Conservation (phyloP, 2,797 vertebrate genomes). For the Tarsius wallacei region DNA sequence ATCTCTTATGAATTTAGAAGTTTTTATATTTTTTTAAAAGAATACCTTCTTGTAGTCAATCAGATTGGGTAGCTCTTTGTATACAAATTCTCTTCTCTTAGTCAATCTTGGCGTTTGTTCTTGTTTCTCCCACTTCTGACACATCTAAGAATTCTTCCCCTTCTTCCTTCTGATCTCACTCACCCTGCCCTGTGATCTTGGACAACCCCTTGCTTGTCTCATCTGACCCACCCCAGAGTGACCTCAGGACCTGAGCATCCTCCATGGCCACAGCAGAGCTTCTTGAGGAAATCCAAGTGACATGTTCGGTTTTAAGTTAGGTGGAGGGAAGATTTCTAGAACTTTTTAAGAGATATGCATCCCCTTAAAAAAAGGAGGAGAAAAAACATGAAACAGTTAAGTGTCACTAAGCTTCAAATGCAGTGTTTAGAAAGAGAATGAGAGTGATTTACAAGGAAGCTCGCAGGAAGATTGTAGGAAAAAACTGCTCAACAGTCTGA, state of each 20-base stretch:
- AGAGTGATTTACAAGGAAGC: not conserved
- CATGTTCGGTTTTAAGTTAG: not conserved
- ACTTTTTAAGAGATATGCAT: not conserved
- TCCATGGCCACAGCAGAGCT: rapidly evolving
- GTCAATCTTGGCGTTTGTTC: not conserved
- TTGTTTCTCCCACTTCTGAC: not conserved
- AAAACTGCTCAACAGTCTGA: not conserved
- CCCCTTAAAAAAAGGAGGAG: not conserved
- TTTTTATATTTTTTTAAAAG: not conserved
- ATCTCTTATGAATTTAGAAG: not conserved
- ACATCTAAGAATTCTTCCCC: not conserved
- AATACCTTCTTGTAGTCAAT: not conserved
- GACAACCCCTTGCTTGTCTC: not conserved
- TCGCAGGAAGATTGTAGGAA: not conserved
- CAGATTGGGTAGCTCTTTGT: not conserved
- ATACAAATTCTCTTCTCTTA: not conserved
- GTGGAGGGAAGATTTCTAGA: conserved; percentile 19
- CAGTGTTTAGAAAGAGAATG: not conserved
- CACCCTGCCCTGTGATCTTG: rapidly evolving
- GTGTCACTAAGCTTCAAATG: not conserved
- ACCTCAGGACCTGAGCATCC: not conserved
- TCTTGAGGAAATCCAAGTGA: not conserved
- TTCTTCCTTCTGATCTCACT: not conserved
- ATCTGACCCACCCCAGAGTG: not conserved
- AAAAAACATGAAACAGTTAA: not conserved